Conservation (phyloP, 2,888 invertebrate species). For the Phalangium opilio region DNA sequence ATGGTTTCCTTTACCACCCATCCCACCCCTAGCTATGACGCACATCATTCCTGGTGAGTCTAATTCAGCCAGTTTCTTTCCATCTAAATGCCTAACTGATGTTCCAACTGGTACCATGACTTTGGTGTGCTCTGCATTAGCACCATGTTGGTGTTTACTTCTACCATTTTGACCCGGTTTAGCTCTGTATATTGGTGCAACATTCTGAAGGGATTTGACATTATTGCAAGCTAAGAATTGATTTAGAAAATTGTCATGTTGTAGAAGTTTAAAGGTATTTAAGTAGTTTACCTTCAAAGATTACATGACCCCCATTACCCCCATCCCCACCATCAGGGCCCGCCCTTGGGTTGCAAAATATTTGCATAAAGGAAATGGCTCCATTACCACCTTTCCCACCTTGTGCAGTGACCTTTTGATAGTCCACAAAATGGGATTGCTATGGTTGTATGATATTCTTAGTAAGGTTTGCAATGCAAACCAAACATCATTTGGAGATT, state of each 20-base stretch:
- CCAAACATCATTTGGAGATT: too few species aligned
- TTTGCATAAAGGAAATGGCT: conserved; percentile 64
- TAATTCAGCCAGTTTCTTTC: conserved; percentile 51
- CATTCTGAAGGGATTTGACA: conserved; percentile 52
- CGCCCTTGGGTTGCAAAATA: conserved; percentile 68
- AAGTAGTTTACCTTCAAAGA: conserved; percentile 45
- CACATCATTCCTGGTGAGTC: conserved; percentile 54
- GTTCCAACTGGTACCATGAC: conserved; percentile 71
- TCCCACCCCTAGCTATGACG: conserved; percentile 84
- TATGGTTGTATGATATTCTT: conserved; percentile 5
- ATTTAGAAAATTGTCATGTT: background rate
- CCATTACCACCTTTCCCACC: conserved; percentile 93
- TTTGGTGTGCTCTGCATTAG: conserved; percentile 53
- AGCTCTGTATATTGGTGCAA: conserved; percentile 45
- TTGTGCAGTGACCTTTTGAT: conserved; percentile 44
- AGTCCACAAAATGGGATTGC: conserved; percentile 53
- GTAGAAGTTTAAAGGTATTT: conserved; percentile 8
- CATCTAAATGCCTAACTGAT: conserved; percentile 40
- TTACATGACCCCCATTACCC: conserved; percentile 85
- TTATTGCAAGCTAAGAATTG: conserved; percentile 26
- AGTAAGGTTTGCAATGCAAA: conserved; percentile 6
- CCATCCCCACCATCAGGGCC: conserved; percentile 96
- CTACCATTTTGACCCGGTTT: conserved; percentile 54
- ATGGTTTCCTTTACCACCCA: conserved; percentile 87
- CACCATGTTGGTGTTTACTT: conserved; percentile 63